phyloP scores from a whole-genome alignment of 2,888 invertebrate species.

The Branchinecta sandiegonensis region DNA sequence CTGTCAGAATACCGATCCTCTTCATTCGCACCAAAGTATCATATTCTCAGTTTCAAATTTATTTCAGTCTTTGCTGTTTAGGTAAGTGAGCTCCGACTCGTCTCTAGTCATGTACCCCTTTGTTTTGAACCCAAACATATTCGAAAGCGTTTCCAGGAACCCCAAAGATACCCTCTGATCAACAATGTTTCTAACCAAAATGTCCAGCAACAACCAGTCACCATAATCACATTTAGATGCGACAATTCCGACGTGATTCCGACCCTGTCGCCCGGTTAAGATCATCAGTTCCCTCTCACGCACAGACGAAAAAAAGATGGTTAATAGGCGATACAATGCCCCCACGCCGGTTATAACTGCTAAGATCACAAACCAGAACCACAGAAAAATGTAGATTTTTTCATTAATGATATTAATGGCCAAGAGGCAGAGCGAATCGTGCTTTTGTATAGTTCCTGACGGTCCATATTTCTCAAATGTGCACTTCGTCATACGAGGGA shows the following conservation, averaged over 20 bases:
- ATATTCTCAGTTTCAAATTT: too few species aligned
- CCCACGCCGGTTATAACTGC: slow-evolving; percentile 57
- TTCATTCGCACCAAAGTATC: too few species aligned
- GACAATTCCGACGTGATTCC: slow-evolving; percentile 55
- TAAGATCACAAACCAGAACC: slow-evolving; percentile 78
- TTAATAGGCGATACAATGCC: slow-evolving; percentile 60
- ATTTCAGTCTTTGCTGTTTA: too few species aligned
- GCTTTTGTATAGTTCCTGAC: slow-evolving; percentile 57
- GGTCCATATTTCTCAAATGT: slow-evolving; percentile 81
- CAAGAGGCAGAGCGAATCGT: slow-evolving; percentile 69
- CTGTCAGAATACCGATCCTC: too few species aligned
- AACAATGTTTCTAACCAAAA: slow-evolving; percentile 69
- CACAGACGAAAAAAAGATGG: slow-evolving; percentile 49
- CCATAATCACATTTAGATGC: slow-evolving; percentile 56
- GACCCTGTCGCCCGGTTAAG: slow-evolving; percentile 60
- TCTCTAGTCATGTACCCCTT: too few species aligned
- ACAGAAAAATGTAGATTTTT: slow-evolving; percentile 81
- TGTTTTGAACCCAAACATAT: too few species aligned
- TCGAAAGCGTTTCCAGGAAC: not conserved
- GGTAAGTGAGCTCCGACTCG: too few species aligned
- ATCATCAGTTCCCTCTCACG: slow-evolving; percentile 64
- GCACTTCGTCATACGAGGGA: slow-evolving; percentile 75
- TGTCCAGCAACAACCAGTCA: slow-evolving; percentile 65
- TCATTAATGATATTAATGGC: slow-evolving; percentile 81
- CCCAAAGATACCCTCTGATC: not conserved